phyloP scores from a whole-genome alignment of 1,140 invertebrate genomes.

The Riptortus pedestris region DNA sequence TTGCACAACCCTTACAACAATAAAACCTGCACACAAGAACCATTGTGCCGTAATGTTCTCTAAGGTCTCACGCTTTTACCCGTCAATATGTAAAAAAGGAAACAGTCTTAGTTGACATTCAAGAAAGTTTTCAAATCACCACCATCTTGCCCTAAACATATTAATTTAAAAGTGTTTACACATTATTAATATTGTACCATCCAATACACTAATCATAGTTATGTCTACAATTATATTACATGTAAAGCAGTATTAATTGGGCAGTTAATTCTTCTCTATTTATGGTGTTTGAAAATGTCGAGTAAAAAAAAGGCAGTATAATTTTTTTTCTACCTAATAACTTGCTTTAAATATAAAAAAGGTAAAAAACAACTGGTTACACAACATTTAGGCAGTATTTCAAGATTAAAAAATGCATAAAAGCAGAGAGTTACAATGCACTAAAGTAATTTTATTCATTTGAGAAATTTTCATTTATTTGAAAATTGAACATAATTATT shows the following conservation, averaged over 20 bases:
- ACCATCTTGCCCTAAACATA: too few relatives aligned
- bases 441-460: too few relatives aligned
- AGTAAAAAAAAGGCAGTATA: slow-evolving; percentile 14
- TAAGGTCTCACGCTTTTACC: too few relatives aligned
- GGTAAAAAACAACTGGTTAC: slow-evolving; percentile 7
- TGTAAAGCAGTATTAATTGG: not conserved
- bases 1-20: slow-evolving; percentile 8
- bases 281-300: not conserved
- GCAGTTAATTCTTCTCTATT: not conserved
- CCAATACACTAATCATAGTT: too few relatives aligned
- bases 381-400: slow-evolving; percentile 11
- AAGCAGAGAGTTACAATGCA: not conserved
- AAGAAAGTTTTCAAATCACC: too few relatives aligned
- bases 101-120: too few relatives aligned
- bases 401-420: not conserved
- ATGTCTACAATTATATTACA: not conserved
- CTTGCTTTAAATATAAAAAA: not conserved
- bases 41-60: too few relatives aligned
- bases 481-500: too few relatives aligned
- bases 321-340: not conserved
- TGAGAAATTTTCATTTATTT: too few relatives aligned
- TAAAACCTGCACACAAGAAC: not conserved
- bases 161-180: too few relatives aligned
- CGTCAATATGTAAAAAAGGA: too few relatives aligned
- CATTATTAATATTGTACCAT: too few relatives aligned